Conservation (phyloP, 2,113 vertebrate species). For the Periophthalmodon schlosseri region DNA sequence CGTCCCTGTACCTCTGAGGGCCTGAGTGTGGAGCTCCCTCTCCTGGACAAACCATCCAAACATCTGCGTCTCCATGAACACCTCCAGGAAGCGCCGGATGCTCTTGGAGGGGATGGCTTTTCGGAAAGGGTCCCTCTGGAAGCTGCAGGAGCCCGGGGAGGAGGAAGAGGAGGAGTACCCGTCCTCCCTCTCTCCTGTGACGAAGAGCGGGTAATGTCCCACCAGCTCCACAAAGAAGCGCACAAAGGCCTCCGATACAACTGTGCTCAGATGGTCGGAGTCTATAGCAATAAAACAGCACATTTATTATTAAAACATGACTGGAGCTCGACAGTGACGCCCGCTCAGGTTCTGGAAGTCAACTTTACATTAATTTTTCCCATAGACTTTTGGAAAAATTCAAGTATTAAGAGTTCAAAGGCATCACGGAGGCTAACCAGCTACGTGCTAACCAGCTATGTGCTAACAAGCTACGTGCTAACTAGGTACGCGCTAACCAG, state of each 20-base stretch:
- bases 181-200: conserved; percentile 81
- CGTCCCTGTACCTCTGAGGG: conserved; percentile 76
- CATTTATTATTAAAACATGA: no score
- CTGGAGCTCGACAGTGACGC: no score
- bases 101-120: conserved; percentile 87
- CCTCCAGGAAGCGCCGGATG: conserved; percentile 86
- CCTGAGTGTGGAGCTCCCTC: conserved; percentile 82
- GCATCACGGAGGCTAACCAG: no score
- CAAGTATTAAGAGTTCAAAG: no score
- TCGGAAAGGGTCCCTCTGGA: conserved; percentile 82
- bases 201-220: conserved; percentile 88
- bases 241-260: conserved; percentile 90
- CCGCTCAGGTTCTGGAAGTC: no score
- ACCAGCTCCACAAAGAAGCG: conserved; percentile 85
- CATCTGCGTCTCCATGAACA: conserved; percentile 93
- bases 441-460: no score
- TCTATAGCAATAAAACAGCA: conserved; percentile 36
- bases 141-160: conserved; percentile 67
- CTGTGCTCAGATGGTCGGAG: conserved; percentile 74
- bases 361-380: no score
- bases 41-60: conserved; percentile 90
- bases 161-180: conserved; percentile 74
- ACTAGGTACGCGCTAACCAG: no score
- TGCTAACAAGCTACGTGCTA: no score
- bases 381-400: no score